Conservation (phyloP, 2,797 vertebrate genomes). For the Poecile montanus region DNA sequence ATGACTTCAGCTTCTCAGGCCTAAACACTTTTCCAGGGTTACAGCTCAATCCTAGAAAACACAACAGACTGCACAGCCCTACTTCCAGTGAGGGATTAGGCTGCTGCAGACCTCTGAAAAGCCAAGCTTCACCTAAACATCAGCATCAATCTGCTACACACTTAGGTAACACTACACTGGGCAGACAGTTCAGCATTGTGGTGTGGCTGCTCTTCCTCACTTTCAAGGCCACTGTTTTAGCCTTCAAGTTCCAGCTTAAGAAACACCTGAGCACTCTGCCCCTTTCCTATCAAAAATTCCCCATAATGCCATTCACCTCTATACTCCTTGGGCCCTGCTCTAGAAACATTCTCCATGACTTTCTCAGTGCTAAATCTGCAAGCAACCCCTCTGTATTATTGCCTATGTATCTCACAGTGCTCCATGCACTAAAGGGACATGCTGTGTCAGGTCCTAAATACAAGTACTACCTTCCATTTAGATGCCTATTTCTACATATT, state of each 20-base stretch:
- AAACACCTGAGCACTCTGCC: background rate
- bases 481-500: background rate
- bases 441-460: background rate
- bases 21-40: background rate
- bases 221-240: background rate
- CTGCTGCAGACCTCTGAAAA: background rate
- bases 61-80: background rate
- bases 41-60: background rate
- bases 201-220: background rate
- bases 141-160: background rate
- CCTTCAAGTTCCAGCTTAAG: background rate
- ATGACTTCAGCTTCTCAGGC: background rate
- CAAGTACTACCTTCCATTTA: background rate
- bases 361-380: background rate
- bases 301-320: background rate
- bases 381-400: background rate
- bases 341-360: background rate
- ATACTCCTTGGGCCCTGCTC: background rate
- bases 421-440: background rate
- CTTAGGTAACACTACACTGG: background rate
- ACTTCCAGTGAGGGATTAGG: background rate
- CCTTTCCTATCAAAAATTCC: background rate
- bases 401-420: background rate
- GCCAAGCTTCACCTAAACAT: background rate
- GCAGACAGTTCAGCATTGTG: background rate